Conservation (phyloP, 2,113 vertebrate species). For the Chascanopsetta lugubris region DNA sequence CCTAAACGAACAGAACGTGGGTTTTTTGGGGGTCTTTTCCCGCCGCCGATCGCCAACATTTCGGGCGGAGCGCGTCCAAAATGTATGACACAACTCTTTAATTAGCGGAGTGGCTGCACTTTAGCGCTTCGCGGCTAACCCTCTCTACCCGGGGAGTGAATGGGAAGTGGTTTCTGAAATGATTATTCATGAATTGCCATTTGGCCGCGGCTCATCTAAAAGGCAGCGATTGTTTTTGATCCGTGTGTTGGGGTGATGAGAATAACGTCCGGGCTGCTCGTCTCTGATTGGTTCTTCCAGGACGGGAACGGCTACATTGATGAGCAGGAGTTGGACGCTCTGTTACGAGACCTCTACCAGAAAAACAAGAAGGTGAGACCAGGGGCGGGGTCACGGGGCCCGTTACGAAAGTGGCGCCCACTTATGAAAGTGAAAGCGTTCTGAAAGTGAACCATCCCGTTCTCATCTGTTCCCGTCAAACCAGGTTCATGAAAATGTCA, state of each 20-base stretch:
- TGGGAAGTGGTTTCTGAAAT: conserved; percentile 44
- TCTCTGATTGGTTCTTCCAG: conserved; percentile 69
- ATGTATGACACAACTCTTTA: conserved; percentile 48
- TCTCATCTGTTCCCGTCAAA: no score
- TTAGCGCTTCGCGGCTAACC: conserved; percentile 41
- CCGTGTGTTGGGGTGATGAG: not conserved
- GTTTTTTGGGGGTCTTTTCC: conserved; percentile 38
- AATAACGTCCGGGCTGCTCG: not conserved
- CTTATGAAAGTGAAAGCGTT: no score
- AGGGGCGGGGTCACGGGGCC: no score
- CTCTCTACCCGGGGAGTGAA: conserved; percentile 43
- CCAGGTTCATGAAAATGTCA: no score
- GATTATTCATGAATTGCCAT: conserved; percentile 22
- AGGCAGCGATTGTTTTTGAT: no score
- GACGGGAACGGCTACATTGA: conserved; percentile 97
- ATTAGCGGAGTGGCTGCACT: conserved; percentile 47
- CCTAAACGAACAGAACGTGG: conserved; percentile 52
- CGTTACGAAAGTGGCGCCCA: no score
- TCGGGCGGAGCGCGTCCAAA: not conserved
- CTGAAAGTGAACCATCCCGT: no score
- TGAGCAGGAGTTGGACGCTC: conserved; percentile 92
- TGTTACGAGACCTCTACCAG: conserved; percentile 94
- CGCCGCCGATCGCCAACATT: conserved; percentile 41
- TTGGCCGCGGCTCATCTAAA: conserved; percentile 28
- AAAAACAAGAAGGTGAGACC: conserved; percentile 92